phyloP scores from a whole-genome alignment of 2,797 vertebrate species.

The Pampus argenteus region DNA sequence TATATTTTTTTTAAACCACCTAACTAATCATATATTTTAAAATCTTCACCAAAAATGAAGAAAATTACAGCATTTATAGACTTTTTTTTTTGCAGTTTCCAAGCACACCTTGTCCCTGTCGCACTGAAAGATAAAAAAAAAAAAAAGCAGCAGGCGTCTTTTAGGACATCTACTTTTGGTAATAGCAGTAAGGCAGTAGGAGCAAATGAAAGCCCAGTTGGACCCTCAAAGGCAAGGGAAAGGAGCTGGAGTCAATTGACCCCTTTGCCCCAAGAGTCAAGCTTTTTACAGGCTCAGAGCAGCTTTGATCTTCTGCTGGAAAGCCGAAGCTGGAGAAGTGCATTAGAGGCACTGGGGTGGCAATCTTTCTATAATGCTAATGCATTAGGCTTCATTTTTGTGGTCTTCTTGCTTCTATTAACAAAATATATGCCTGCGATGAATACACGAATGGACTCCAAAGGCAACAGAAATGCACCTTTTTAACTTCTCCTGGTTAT shows the following conservation, averaged over 20 bases:
- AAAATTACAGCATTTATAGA: slow-evolving; percentile 40
- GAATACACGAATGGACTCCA: neutral
- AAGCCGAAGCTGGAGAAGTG: slow-evolving; percentile 49
- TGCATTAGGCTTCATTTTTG: slow-evolving; percentile 54
- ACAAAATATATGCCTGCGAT: neutral
- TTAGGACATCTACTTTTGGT: slow-evolving; percentile 59
- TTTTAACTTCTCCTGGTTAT: neutral
- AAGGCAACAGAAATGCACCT: neutral
- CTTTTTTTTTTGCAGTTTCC: neutral
- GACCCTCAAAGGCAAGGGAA: slow-evolving; percentile 40
- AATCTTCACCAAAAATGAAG: slow-evolving; percentile 26
- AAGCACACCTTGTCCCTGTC: slow-evolving; percentile 34
- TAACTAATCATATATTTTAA: slow-evolving; percentile 35
- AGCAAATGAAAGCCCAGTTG: slow-evolving; percentile 69
- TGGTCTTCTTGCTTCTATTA: slow-evolving; percentile 19
- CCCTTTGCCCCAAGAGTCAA: slow-evolving; percentile 55
- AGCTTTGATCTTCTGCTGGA: slow-evolving; percentile 74
- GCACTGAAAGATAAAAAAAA: slow-evolving; percentile 65
- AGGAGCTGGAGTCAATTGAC: slow-evolving; percentile 58
- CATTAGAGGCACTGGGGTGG: slow-evolving; percentile 49
- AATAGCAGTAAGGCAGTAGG: slow-evolving; percentile 55
- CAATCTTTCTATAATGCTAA: slow-evolving; percentile 51
- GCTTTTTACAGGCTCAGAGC: slow-evolving; percentile 55
- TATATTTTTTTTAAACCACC: slow-evolving; percentile 7
- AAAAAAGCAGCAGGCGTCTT: slow-evolving; percentile 52